Conservation (phyloP, 2,113 vertebrate species). For the Poecile atricapillus region DNA sequence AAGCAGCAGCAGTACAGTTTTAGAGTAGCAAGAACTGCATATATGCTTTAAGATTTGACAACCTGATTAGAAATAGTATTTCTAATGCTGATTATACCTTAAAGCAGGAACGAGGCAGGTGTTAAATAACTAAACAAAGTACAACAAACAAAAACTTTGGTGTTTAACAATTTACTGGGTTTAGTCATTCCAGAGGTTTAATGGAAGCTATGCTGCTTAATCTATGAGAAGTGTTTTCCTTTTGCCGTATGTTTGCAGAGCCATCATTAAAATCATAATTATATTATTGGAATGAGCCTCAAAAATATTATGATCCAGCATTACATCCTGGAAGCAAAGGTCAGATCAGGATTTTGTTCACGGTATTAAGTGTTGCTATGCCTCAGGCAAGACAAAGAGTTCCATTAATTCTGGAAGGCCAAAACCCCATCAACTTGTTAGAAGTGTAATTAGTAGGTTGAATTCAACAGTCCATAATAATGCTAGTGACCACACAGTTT, state of each 20-base stretch:
- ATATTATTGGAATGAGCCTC: slow-evolving; percentile 42
- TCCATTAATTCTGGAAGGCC: slow-evolving; percentile 49
- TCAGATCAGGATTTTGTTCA: slow-evolving; percentile 41
- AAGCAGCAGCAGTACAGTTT: neutral
- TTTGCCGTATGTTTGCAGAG: slow-evolving; percentile 39
- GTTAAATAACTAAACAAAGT: slow-evolving; percentile 59
- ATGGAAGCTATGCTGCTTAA: slow-evolving; percentile 42
- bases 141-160: neutral
- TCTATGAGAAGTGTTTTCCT: slow-evolving; percentile 43
- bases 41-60: neutral
- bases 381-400: slow-evolving; percentile 18
- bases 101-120: slow-evolving; percentile 2
- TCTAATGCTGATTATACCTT: slow-evolving; percentile 26
- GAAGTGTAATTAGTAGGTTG: neutral
- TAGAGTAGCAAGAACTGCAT: neutral
- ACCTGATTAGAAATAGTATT: neutral
- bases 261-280: slow-evolving; percentile 51
- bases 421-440: slow-evolving; percentile 8
- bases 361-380: neutral
- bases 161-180: neutral
- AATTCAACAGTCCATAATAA: neutral
- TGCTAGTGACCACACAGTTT: neutral
- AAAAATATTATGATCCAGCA: slow-evolving; percentile 14
- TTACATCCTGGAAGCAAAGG: neutral
- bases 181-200: neutral